phyloP scores from a whole-genome alignment of 2,113 vertebrate genomes.

The Mixornis gularis region DNA sequence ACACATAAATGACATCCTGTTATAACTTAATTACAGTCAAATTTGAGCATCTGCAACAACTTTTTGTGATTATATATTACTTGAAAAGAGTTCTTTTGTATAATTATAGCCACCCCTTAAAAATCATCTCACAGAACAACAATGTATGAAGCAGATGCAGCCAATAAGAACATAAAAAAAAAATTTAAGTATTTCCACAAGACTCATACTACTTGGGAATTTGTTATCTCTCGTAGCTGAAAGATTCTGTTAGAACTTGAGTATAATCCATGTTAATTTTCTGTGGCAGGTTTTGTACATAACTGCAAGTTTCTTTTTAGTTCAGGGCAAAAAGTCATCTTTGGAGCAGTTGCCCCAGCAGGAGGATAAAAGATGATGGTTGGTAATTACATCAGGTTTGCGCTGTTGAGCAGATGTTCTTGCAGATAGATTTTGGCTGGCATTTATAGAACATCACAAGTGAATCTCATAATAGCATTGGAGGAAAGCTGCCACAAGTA shows the following conservation, averaged over 20 bases:
- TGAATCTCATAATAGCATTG: constrained; percentile 61
- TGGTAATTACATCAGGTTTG: constrained; percentile 79
- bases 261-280: constrained; percentile 53
- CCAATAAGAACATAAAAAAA: not conserved
- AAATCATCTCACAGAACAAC: not conserved
- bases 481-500: constrained; percentile 50
- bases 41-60: not conserved
- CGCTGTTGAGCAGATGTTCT: constrained; percentile 78
- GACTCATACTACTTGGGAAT: constrained; percentile 2
- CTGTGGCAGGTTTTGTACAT: constrained; percentile 59
- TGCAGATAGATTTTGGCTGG: constrained; percentile 77
- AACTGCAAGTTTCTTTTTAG: constrained; percentile 72
- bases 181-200: not conserved
- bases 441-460: constrained; percentile 68
- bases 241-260: constrained; percentile 57
- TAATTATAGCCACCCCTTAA: not conserved
- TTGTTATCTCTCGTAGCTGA: constrained; percentile 41
- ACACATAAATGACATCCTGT: not conserved
- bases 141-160: not conserved
- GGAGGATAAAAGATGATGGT: constrained; percentile 80
- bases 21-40: not conserved
- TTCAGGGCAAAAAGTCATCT: constrained; percentile 76
- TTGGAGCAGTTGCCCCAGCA: constrained; percentile 78
- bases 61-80: not conserved
- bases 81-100: not conserved